phyloP scores from a whole-genome alignment of 1,140 invertebrate species.

The Cydia amplana region DNA sequence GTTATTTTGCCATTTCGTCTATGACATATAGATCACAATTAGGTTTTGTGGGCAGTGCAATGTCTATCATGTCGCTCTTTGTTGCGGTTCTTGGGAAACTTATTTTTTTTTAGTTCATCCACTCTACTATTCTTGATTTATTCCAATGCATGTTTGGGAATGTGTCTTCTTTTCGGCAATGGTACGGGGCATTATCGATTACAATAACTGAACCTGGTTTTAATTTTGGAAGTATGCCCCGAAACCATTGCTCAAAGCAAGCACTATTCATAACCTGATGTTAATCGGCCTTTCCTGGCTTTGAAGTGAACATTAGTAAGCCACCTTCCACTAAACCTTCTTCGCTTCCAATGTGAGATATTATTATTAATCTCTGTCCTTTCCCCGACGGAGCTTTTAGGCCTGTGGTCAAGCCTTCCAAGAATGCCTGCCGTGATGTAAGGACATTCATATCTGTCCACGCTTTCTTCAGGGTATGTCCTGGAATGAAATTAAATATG shows the following conservation, averaged over 20 bases:
- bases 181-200: no score
- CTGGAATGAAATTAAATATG: background rate
- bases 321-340: conserved; percentile 32
- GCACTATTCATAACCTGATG: conserved; percentile 40
- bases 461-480: conserved; percentile 6
- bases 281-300: conserved; percentile 39
- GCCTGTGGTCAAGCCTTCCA: conserved; percentile 2
- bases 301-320: conserved; percentile 36
- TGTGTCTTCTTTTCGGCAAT: no score
- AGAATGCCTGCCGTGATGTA: background rate
- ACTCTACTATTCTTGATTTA: conserved; percentile 37
- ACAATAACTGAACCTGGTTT: conserved; percentile 37
- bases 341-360: no score
- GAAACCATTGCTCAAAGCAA: conserved; percentile 42
- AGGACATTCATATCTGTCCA: background rate
- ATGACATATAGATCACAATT: conserved; percentile 34
- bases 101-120: conserved; percentile 37
- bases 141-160: conserved; percentile 36
- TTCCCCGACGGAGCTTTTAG: conserved; percentile 4
- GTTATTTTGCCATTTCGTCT: conserved; percentile 29
- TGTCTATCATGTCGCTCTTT: background rate
- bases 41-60: background rate
- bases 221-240: conserved; percentile 37
- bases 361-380: no score
- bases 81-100: background rate